A percentile compares a stretch with the other conserved stretches of the same genome.
These are phyloP conservation scores for Dendrolimus kikuchii DNA, from an alignment of 1,140 invertebrate species.

Conservation along the genomic window DNA sequence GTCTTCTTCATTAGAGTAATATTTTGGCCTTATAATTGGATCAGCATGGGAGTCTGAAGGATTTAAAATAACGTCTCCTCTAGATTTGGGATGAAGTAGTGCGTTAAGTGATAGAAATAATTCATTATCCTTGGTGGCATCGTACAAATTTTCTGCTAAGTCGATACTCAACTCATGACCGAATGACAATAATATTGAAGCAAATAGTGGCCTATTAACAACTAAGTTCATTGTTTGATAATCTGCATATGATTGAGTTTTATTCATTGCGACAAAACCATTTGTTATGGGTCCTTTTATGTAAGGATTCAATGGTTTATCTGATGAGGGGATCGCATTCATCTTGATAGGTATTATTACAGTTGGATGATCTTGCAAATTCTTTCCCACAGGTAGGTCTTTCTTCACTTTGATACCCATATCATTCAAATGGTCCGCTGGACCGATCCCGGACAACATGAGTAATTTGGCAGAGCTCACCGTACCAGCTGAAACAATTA, in stretches of 20 bases:
- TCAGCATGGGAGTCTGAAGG: not conserved
- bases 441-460: constrained; percentile 75
- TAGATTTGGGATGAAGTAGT: constrained; percentile 1
- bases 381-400: constrained; percentile 75
- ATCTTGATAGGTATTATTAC: not conserved
- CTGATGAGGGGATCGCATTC: not conserved
- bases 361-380: constrained; percentile 43
- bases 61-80: constrained; percentile 1
- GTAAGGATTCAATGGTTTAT: too few relatives aligned
- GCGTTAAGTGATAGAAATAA: not conserved
- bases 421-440: constrained; percentile 64
- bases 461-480: constrained; percentile 75
- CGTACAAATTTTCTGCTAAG: not conserved
- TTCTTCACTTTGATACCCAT: constrained; percentile 44
- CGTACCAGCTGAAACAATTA: constrained; percentile 74
- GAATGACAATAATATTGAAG: not conserved
- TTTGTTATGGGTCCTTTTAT: not conserved
- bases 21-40: not conserved
- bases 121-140: not conserved
- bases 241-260: constrained; percentile 1
- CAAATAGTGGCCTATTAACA: not conserved
- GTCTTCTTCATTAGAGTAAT: not conserved
- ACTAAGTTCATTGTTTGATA: constrained; percentile 2
- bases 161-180: not conserved
- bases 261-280: constrained; percentile 1